Conservation (phyloP, 2,113 vertebrate genomes). For the Choloepus hoffmanni region DNA sequence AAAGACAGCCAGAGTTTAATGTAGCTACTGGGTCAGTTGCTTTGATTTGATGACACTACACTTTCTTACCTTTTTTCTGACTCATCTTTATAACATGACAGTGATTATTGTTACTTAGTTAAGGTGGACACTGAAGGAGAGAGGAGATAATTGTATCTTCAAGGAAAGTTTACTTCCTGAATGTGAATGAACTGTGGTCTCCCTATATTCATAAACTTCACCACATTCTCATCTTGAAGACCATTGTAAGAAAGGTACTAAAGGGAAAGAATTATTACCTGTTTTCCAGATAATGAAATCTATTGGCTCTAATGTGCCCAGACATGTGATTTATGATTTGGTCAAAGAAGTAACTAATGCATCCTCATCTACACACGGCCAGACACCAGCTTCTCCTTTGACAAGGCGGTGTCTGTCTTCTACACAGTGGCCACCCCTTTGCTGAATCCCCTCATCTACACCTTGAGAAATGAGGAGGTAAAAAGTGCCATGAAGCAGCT, state of each 20-base stretch:
- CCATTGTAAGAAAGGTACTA: background rate
- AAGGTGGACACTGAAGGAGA: background rate
- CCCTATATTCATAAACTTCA: background rate
- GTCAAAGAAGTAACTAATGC: constrained; percentile 15
- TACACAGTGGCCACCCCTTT: constrained; percentile 80
- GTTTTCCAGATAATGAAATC: background rate
- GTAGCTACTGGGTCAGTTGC: background rate
- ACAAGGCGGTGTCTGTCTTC: constrained; percentile 83
- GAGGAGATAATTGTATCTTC: background rate
- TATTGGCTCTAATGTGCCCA: background rate
- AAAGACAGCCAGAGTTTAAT: constrained; percentile 33
- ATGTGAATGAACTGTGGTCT: background rate
- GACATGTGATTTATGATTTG: background rate
- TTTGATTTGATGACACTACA: constrained; percentile 15
- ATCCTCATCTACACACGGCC: constrained; percentile 82
- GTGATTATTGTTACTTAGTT: constrained; percentile 32
- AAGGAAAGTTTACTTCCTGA: background rate
- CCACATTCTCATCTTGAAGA: background rate
- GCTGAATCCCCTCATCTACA: constrained; percentile 84
- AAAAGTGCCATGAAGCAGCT: constrained; percentile 80
- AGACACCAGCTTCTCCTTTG: constrained; percentile 73
- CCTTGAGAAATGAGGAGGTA: constrained; percentile 83
- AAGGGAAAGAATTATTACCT: background rate
- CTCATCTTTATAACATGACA: background rate
- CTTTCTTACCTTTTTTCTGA: constrained; percentile 42